Evolutionary conservation across 2,888 invertebrate genomes (phyloP).

Genomic region (Heliconius sara): DNA sequence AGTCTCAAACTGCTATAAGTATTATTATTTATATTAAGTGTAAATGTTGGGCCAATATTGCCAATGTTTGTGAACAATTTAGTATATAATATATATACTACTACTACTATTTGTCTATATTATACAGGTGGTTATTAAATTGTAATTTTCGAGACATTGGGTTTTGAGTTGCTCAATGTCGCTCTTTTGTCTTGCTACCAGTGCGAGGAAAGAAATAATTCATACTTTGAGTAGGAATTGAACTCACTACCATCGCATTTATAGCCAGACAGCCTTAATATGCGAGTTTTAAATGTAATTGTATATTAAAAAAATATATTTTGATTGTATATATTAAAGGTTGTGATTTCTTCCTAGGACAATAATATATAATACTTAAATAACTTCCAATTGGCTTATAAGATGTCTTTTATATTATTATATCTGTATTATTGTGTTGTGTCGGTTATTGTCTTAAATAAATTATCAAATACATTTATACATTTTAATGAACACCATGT

Average conservation of each 20-base stretch:
- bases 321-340: not conserved
- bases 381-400: not conserved
- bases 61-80: not conserved
- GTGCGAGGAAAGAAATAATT: too few relatives aligned
- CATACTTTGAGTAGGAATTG: not conserved
- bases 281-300: not conserved
- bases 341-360: not conserved
- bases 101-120: not conserved
- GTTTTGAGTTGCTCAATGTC: not conserved
- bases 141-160: not conserved
- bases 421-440: not conserved
- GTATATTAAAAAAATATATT: not conserved
- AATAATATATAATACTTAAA: not conserved
- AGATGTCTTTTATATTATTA: not conserved
- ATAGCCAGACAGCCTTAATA: not conserved
- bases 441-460: too few relatives aligned
- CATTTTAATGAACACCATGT: constrained; percentile 6
- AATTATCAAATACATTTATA: not conserved
- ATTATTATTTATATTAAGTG: constrained; percentile 13
- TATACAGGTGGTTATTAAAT: not conserved
- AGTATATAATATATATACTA: not conserved
- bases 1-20: constrained; percentile 16
- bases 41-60: not conserved
- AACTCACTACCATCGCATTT: not conserved
- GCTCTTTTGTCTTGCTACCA: not conserved